Percentiles rank a stretch among this genome's conserved stretches.
phyloP scores from a whole-genome alignment of 2,113 vertebrate species.

The Lepisosteus osseus region DNA sequence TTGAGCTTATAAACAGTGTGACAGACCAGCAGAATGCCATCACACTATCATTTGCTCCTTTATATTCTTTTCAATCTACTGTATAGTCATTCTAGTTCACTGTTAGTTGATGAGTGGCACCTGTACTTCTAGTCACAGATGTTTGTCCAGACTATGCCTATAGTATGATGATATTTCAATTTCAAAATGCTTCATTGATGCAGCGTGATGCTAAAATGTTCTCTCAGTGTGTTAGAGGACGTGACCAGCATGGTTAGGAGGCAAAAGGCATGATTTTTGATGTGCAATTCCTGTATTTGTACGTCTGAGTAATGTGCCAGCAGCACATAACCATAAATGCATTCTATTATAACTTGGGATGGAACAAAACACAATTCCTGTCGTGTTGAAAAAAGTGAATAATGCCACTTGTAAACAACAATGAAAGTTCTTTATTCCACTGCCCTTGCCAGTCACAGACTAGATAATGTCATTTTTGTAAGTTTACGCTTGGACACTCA shows the following conservation, averaged over 20 bases:
- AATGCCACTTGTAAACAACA: conserved; percentile 41
- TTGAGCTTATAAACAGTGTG: no score
- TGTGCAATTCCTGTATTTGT: background rate
- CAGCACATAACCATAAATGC: no score
- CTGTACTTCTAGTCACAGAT: no score
- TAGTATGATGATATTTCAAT: conserved; percentile 32
- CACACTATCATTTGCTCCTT: no score
- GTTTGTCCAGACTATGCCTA: conserved; percentile 10
- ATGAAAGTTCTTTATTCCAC: conserved; percentile 34
- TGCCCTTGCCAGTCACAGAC: conserved; percentile 46
- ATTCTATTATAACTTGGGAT: conserved; percentile 25
- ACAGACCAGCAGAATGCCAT: no score
- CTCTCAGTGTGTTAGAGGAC: conserved; percentile 6
- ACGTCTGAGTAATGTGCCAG: background rate
- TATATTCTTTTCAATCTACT: no score
- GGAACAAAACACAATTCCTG: conserved; percentile 45
- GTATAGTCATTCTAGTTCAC: no score
- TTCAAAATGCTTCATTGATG: conserved; percentile 20
- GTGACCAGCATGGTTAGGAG: background rate
- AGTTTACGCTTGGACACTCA: conserved; percentile 4
- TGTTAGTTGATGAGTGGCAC: no score
- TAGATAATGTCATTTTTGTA: conserved; percentile 14
- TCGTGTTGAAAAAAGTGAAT: conserved; percentile 50
- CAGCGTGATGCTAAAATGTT: conserved; percentile 19
- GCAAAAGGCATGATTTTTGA: background rate